Conservation (phyloP, 1,140 invertebrate species). For the Cydia splendana region DNA sequence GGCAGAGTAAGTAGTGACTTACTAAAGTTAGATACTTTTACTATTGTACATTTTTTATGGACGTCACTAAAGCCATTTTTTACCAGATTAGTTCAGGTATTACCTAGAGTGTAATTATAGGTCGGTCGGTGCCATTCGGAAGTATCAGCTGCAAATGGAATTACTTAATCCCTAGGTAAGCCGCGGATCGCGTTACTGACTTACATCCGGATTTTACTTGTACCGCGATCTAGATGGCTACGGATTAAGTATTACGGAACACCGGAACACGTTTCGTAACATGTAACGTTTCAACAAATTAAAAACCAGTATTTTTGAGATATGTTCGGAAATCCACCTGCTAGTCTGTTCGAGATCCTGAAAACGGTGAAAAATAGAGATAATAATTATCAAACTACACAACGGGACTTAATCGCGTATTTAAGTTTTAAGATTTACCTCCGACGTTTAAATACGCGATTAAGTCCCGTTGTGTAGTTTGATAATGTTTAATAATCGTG, state of each 20-base stretch:
- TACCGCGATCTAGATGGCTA: conserved; percentile 17
- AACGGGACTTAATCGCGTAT: too few relatives aligned
- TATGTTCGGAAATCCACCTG: background rate
- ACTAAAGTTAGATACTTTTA: too few relatives aligned
- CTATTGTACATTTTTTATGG: too few relatives aligned
- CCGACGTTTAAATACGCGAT: too few relatives aligned
- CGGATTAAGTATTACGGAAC: background rate
- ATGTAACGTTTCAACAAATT: background rate
- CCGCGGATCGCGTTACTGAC: conserved; percentile 10
- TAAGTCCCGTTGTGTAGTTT: too few relatives aligned
- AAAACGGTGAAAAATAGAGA: too few relatives aligned
- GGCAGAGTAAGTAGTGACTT: too few relatives aligned
- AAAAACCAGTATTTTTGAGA: background rate
- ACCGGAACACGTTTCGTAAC: background rate
- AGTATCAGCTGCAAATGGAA: conserved; percentile 10
- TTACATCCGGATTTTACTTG: conserved; percentile 6
- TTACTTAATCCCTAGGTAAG: conserved; percentile 14
- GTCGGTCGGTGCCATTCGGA: background rate
- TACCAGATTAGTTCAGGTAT: background rate
- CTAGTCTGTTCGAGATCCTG: too few relatives aligned
- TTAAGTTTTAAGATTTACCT: too few relatives aligned
- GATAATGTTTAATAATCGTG: too few relatives aligned
- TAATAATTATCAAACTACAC: too few relatives aligned
- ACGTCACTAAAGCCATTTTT: too few relatives aligned
- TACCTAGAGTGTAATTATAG: background rate